Percentiles rank a stretch among this genome's conserved stretches.
phyloP scores from a whole-genome alignment of 2,888 invertebrate species.

The Cacoxenus indagator region DNA sequence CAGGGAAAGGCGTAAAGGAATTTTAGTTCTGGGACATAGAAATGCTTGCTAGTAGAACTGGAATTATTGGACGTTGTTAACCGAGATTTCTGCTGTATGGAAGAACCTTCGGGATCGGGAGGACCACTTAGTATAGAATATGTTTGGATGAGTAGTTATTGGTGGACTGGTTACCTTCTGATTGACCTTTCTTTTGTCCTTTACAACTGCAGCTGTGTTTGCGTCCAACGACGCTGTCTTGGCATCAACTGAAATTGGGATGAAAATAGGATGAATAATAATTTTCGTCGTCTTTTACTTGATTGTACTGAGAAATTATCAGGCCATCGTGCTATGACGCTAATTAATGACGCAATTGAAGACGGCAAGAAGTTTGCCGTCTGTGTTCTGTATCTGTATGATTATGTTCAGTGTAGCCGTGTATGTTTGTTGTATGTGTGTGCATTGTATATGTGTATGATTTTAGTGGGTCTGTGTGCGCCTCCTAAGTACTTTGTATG shows the following conservation, averaged over 20 bases:
- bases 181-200: conserved; percentile 73
- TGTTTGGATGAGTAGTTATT: neutral
- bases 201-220: conserved; percentile 71
- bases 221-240: conserved; percentile 43
- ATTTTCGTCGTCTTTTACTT: neutral
- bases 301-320: conserved; percentile 34
- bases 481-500: neutral
- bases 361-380: conserved; percentile 20
- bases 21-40: too few relatives aligned
- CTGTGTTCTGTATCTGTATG: neutral
- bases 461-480: neutral
- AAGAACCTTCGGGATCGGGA: too few relatives aligned
- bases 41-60: too few relatives aligned
- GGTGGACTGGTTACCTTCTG: conserved; percentile 74
- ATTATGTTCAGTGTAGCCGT: neutral
- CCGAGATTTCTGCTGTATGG: too few relatives aligned
- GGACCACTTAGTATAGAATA: neutral
- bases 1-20: too few relatives aligned
- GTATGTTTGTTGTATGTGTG: neutral
- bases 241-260: conserved; percentile 52
- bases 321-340: conserved; percentile 38
- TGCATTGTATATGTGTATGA: neutral
- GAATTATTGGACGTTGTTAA: too few relatives aligned
- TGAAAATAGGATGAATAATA: neutral
- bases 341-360: conserved; percentile 42